Conservation (phyloP, 2,888 invertebrate genomes). For the Diaphora mendica region DNA sequence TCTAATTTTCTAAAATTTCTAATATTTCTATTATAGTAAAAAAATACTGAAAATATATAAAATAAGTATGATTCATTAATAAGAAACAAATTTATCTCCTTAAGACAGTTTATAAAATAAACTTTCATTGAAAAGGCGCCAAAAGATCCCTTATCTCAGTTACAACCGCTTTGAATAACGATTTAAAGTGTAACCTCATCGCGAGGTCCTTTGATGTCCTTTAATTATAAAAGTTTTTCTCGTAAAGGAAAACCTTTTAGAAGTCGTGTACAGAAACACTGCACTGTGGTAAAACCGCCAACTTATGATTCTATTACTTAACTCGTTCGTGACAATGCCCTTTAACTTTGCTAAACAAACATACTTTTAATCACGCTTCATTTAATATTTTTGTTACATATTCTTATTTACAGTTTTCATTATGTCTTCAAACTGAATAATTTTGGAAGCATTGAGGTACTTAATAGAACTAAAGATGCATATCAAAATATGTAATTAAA, state of each 20-base stretch:
- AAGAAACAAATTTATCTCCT: constrained; percentile 65
- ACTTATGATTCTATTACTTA: constrained; percentile 52
- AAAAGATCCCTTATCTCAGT: constrained; percentile 81
- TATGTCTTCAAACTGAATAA: background rate
- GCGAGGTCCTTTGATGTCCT: constrained; percentile 82
- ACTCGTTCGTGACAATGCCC: constrained; percentile 16
- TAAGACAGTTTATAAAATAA: constrained; percentile 80
- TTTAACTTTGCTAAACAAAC: constrained; percentile 14
- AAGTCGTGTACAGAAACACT: constrained; percentile 60
- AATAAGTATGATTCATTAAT: constrained; percentile 12
- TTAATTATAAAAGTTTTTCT: constrained; percentile 85
- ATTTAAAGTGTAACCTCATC: constrained; percentile 83
- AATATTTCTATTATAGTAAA: no score
- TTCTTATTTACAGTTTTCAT: background rate
- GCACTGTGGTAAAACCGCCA: constrained; percentile 50
- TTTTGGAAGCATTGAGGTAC: background rate
- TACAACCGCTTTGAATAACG: constrained; percentile 82
- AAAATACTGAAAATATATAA: background rate
- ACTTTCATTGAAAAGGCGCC: constrained; percentile 75
- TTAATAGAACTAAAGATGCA: background rate
- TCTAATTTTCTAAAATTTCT: no score
- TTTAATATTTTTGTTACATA: background rate
- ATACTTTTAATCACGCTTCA: constrained; percentile 7
- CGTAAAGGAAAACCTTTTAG: constrained; percentile 74
- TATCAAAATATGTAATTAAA: background rate